Base-by-base conservation (phyloP, 2,797 vertebrate genomes). In the Scolopax bukidnonensis region DNA sequence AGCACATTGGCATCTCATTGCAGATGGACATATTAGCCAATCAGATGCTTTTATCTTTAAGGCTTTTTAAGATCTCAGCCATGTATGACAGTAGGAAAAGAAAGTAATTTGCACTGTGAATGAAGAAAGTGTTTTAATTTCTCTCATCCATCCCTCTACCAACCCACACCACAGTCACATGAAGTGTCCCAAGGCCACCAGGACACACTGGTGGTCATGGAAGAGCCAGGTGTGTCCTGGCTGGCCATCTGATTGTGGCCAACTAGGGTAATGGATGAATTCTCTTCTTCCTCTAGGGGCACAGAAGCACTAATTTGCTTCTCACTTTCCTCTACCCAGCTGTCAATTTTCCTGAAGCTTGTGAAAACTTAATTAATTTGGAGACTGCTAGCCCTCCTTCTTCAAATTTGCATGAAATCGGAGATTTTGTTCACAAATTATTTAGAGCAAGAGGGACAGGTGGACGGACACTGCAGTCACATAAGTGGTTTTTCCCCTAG, bases 181-280 rank as follows among this genome's bases (percentile, higher is more conserved):
- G 50, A 27, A 45, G 56, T 0, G 1, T 51, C 69, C 53, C 75
- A 60, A 50, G 40, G 25, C 51, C 63, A 75, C 30, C 32, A 64
- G 73, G 12, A 75, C 14, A 43, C 6, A 12, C 11, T 16, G 51
- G 30, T 0, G 0, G 28, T 50, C 80, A 47, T 7, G 16, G 47
- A 61, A 40, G 17, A 47, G 12, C 25, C 0, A 0, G 7, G 11
- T 24, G 16, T 0, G 0, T 65, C 64, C 53, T 36, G 24, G 25
- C 75, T 76, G 53, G 13, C 41, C 41, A 50, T n/a, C 64, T 81
- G 59, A 36, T 69, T 79, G 56, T 5, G 18, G 36, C 30, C 69
- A 50, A 40, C 21, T 20, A 13, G 9, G 27, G 30, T 32, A 74
- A 59, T 0, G 1, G 45, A 33, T 81, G 43, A 77, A 41, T 30